Evolutionary conservation across 2,888 invertebrate species (phyloP).

Genomic region (Ichneumoninae sp.): DNA sequence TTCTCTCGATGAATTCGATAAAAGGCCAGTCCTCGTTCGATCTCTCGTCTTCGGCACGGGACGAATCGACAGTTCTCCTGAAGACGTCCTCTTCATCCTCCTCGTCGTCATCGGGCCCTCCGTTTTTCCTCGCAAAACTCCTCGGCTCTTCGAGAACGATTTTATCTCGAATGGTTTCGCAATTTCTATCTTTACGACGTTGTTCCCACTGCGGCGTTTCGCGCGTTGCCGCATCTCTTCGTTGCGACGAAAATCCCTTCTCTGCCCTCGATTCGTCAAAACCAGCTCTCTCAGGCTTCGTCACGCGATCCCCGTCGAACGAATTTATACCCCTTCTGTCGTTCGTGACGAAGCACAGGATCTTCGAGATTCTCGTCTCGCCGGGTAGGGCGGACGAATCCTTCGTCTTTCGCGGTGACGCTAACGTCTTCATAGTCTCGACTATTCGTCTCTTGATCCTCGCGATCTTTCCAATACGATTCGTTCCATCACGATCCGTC

Average conservation of each 20-base stretch:
- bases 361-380: slow-evolving; percentile 52
- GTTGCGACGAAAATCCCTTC: slow-evolving; percentile 6
- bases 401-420: slow-evolving; percentile 73
- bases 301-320: background rate
- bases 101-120: background rate
- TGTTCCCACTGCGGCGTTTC: slow-evolving; percentile 21
- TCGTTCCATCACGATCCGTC: slow-evolving; percentile 52
- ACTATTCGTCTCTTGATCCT: slow-evolving; percentile 73
- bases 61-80: slow-evolving; percentile 7
- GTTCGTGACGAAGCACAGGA: slow-evolving; percentile 54
- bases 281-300: slow-evolving; percentile 4
- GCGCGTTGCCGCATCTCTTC: background rate
- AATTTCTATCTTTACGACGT: slow-evolving; percentile 16
- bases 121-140: slow-evolving; percentile 6
- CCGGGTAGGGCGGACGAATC: slow-evolving; percentile 54
- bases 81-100: slow-evolving; percentile 21
- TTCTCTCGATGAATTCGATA: slow-evolving; percentile 57
- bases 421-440: slow-evolving; percentile 78
- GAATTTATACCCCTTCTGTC: slow-evolving; percentile 26
- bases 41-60: slow-evolving; percentile 23
- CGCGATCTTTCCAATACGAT: slow-evolving; percentile 71
- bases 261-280: slow-evolving; percentile 40
- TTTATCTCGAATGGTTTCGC: slow-evolving; percentile 26
- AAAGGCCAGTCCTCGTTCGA: slow-evolving; percentile 37
- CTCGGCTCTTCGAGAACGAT: slow-evolving; percentile 7